These are phyloP conservation scores for Enteromius argenteus DNA, from an alignment of 2,797 vertebrate genomes.

Conservation along the genomic window DNA sequence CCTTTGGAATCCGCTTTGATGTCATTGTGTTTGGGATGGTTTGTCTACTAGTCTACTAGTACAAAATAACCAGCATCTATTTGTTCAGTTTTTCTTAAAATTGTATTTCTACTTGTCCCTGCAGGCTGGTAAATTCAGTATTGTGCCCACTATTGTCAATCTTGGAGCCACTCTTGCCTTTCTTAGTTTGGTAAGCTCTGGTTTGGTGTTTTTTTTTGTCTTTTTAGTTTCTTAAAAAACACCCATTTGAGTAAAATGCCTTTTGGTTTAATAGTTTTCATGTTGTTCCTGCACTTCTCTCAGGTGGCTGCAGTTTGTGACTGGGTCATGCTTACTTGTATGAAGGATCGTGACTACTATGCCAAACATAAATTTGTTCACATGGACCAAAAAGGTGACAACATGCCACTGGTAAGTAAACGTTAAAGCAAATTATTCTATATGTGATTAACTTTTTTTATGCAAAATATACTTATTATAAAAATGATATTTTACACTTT, in stretches of 20 bases:
- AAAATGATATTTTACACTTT: background rate
- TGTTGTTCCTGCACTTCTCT: slow-evolving; percentile 1
- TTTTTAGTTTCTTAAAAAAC: background rate
- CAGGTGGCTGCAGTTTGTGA: slow-evolving; percentile 85
- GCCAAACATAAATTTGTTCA: slow-evolving; percentile 83
- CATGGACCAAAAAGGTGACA: slow-evolving; percentile 79
- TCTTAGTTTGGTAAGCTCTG: slow-evolving; percentile 79
- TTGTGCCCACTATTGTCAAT: slow-evolving; percentile 86
- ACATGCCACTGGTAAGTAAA: slow-evolving; percentile 21
- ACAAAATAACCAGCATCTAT: background rate
- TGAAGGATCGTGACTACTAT: slow-evolving; percentile 81
- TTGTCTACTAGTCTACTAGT: background rate
- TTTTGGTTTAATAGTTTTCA: background rate
- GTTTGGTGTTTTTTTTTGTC: background rate
- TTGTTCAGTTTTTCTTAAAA: background rate
- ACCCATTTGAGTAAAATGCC: background rate
- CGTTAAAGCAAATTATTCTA: background rate
- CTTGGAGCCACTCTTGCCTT: slow-evolving; percentile 81
- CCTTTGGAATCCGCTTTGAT: slow-evolving; percentile 82
- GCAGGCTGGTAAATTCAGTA: slow-evolving; percentile 84
- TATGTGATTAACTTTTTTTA: background rate
- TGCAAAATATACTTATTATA: background rate
- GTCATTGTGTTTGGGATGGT: slow-evolving; percentile 80
- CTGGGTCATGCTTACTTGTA: slow-evolving; percentile 82
- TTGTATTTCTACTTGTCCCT: background rate